Conservation (phyloP, 2,888 invertebrate genomes). For the Tillus elongatus region DNA sequence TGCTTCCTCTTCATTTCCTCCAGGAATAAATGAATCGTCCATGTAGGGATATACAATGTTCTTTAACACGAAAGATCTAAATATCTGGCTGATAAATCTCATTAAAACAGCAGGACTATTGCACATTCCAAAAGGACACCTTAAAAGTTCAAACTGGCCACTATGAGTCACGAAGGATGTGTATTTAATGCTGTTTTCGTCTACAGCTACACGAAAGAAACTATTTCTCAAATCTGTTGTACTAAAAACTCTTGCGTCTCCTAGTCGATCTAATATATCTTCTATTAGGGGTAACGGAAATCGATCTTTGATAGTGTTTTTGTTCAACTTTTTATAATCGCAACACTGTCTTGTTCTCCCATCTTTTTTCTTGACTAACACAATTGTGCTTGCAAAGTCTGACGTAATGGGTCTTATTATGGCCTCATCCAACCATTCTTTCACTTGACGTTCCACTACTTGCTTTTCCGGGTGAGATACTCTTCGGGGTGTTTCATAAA, state of each 20-base stretch:
- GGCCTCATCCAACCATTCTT: too few relatives aligned
- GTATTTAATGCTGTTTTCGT: conserved; percentile 23
- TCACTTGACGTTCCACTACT: too few relatives aligned
- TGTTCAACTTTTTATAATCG: conserved; percentile 18
- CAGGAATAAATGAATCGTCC: conserved; percentile 26
- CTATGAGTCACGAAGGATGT: too few relatives aligned
- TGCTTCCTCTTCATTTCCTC: conserved; percentile 15
- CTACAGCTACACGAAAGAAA: conserved; percentile 32
- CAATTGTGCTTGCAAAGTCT: too few relatives aligned
- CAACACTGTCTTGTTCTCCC: conserved; percentile 14
- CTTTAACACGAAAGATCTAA: conserved; percentile 22
- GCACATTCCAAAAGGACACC: conserved; percentile 36
- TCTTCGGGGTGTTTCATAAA: too few relatives aligned
- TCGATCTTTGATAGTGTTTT: conserved; percentile 18
- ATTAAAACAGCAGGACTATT: conserved; percentile 33
- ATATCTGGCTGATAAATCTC: conserved; percentile 28
- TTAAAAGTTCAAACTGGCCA: conserved; percentile 36
- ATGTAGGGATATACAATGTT: conserved; percentile 21
- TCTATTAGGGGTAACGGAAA: conserved; percentile 30
- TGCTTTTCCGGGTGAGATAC: too few relatives aligned
- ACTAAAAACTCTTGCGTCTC: conserved; percentile 25
- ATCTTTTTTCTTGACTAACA: too few relatives aligned
- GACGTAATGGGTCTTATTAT: too few relatives aligned
- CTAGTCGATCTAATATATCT: conserved; percentile 29
- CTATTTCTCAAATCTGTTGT: conserved; percentile 31